Conservation (phyloP, 1,140 invertebrate genomes). For the Neodiprion virginianus region DNA sequence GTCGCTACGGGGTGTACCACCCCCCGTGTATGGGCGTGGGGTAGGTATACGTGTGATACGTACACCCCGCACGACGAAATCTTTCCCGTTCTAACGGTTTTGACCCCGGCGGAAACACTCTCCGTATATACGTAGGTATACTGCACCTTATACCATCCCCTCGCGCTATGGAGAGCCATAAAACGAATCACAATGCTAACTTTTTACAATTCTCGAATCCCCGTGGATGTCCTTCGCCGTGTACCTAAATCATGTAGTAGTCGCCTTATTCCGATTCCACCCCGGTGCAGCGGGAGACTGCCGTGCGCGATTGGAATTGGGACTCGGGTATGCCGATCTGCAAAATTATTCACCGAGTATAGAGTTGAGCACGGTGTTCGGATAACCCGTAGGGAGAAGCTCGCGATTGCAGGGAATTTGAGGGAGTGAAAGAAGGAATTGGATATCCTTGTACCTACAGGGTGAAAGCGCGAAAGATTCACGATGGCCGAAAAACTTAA, state of each 20-base stretch:
- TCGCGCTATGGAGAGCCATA: background rate
- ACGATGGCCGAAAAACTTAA: too few relatives aligned
- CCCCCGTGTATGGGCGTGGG: background rate
- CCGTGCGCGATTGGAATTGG: background rate
- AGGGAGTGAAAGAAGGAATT: too few relatives aligned
- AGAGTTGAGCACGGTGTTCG: too few relatives aligned
- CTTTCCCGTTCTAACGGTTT: background rate
- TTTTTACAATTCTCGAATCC: background rate
- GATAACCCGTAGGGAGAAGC: too few relatives aligned
- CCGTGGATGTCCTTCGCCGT: background rate
- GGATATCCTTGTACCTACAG: too few relatives aligned
- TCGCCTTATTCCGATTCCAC: constrained; percentile 2
- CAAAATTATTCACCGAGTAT: background rate
- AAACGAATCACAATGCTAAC: background rate
- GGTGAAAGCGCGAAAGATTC: too few relatives aligned
- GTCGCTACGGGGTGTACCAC: background rate
- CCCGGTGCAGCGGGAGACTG: background rate
- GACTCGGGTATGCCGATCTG: background rate
- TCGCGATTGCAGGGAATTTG: too few relatives aligned
- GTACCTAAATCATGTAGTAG: background rate
- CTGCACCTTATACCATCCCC: too few relatives aligned
- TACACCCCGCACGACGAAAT: background rate
- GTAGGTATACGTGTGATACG: background rate
- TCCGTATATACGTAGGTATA: too few relatives aligned
- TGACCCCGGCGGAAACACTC: background rate